phyloP scores from a whole-genome alignment of 2,113 vertebrate species.

The Felis chaus region DNA sequence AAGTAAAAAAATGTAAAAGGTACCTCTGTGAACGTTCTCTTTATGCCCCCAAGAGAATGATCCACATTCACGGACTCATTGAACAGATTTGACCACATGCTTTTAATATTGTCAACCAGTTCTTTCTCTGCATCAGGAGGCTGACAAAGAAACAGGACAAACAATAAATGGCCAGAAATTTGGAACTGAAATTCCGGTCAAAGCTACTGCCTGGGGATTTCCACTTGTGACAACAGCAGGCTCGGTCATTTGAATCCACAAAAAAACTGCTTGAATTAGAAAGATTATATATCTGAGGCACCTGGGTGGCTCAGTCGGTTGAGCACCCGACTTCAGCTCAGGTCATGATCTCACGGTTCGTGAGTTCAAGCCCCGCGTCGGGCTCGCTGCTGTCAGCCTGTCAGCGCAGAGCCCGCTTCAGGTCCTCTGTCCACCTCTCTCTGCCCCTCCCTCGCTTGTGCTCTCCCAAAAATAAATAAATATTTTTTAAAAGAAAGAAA shows the following conservation, averaged over 20 bases:
- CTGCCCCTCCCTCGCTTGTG: no score
- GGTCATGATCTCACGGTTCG: no score
- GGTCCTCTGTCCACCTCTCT: no score
- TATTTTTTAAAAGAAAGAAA: background rate
- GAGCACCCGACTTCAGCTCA: no score
- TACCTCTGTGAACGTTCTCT: conserved; percentile 92
- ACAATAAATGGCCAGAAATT: background rate
- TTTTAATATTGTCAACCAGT: conserved; percentile 81
- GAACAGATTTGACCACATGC: conserved; percentile 88
- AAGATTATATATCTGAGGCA: background rate
- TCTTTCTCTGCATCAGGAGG: conserved; percentile 86
- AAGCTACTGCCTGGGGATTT: background rate
- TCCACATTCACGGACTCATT: conserved; percentile 87
- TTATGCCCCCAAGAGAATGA: conserved; percentile 87
- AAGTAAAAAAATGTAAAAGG: conserved; percentile 21
- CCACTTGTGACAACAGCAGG: background rate
- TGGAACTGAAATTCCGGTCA: background rate
- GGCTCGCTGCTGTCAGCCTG: no score
- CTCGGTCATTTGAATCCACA: background rate
- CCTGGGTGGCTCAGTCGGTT: no score
- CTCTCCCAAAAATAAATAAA: no score
- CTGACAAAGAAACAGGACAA: conserved; percentile 75
- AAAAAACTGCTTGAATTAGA: background rate
- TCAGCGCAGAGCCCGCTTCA: no score
- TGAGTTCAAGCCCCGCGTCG: no score